Evolutionary conservation across 2,888 invertebrate species (phyloP).

Genomic region (Aleiodes alternator): DNA sequence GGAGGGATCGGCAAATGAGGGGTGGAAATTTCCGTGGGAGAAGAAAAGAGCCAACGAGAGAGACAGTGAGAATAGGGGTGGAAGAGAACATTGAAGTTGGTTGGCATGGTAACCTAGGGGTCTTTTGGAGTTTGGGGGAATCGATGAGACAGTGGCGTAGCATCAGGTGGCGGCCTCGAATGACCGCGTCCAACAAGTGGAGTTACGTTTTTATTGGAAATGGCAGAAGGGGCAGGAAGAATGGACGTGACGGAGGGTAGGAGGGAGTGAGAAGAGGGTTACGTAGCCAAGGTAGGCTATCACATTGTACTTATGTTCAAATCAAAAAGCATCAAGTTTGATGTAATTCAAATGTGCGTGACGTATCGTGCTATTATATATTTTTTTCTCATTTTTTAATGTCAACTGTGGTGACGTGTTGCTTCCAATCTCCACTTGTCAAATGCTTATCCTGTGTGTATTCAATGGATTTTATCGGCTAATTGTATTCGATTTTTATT

Average conservation of each 20-base stretch:
- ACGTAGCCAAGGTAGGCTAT: no score
- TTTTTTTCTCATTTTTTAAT: no score
- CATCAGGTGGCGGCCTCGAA: slow-evolving; percentile 67
- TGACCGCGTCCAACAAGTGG: slow-evolving; percentile 69
- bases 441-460: no score
- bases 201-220: slow-evolving; percentile 40
- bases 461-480: no score
- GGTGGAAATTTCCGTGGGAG: slow-evolving; percentile 34
- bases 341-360: no score
- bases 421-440: no score
- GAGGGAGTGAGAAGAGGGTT: neutral
- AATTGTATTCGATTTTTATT: no score
- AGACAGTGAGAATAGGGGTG: slow-evolving; percentile 48
- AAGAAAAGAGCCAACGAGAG: slow-evolving; percentile 28
- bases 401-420: no score
- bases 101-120: slow-evolving; percentile 57
- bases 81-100: slow-evolving; percentile 52
- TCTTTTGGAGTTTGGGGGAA: slow-evolving; percentile 68
- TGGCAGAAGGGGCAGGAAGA: neutral
- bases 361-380: no score
- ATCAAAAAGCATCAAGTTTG: no score
- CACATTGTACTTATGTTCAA: no score
- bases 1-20: slow-evolving; percentile 17
- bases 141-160: slow-evolving; percentile 74
- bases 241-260: neutral